Evolutionary conservation across 2,888 invertebrate species (phyloP), one percentile per base, ranked within the genome.

Genomic region (Mythimna pallens): DNA sequence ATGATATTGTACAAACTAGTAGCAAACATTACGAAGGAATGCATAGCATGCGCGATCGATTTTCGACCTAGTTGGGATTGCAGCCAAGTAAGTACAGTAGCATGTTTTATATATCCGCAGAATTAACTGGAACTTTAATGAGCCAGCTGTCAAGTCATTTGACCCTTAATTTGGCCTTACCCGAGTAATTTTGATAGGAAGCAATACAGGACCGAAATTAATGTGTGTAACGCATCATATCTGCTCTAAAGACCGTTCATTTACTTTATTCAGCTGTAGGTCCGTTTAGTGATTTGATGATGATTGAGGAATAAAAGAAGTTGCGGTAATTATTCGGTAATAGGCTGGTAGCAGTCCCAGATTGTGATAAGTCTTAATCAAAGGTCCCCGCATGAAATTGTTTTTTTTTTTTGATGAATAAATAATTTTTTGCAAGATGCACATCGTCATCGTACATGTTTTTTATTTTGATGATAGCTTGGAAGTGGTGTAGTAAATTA

Each of bases 41-140:
- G 86, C 71, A 73, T 59, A 76, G 70, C 76, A 75, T 69, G 72
- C 73, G 64, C 87, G 87, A 86, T 86, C 85, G 85, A 86, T 86
- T 86, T 86, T 86, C 78, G 83, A 85, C 87, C 85, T 82, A 86
- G 78, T 82, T 85, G 74, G 61, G 58, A 79, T 80, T 84, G 86
- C 80, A 83, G 70, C 69, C 73, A 73, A 67, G 75, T 70, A 78
- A 81, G 69, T 81, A 71, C 81, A 63, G 54, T 66, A 34, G 47
- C 66, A 70, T 63, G 67, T 75, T 71, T 80, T 81, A 84, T 76
- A 58, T 83, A 76, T 36, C 55, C 63, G 50, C n/a, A 14, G 43
- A 66, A 80, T 75, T 65, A 70, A 50, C 59, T 70, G 66, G 54
- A 50, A 66, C 10, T 57, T 58, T 63, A 71, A 78, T 43, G 36